phyloP scores from a whole-genome alignment of 2,888 invertebrate species.

The Microplitis deprimator region DNA sequence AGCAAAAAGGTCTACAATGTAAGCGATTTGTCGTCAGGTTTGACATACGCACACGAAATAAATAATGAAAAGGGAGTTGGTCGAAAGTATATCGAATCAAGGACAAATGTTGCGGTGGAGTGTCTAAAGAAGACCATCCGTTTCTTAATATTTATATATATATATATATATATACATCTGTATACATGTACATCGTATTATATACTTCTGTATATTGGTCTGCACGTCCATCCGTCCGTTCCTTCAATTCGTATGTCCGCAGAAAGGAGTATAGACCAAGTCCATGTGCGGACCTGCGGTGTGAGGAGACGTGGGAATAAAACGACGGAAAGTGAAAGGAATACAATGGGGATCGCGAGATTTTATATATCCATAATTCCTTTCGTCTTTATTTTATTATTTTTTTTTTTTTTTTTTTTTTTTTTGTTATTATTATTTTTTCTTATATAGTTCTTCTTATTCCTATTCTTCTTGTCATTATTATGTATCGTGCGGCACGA shows the following conservation, averaged over 20 bases:
- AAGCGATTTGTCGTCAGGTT: constrained; percentile 15
- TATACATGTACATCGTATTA: background rate
- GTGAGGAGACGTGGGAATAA: constrained; percentile 48
- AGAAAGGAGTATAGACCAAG: constrained; percentile 8
- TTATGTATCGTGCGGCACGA: constrained; percentile 54
- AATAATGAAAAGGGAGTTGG: constrained; percentile 7
- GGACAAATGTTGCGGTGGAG: constrained; percentile 37
- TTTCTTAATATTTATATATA: constrained; percentile 14
- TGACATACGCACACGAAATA: constrained; percentile 20
- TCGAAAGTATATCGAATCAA: constrained; percentile 35
- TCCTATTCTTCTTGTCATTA: constrained; percentile 44
- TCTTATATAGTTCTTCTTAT: constrained; percentile 13
- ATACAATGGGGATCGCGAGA: constrained; percentile 52
- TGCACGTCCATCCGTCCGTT: background rate
- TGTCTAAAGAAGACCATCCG: background rate
- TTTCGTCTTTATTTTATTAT: constrained; percentile 41
- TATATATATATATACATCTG: background rate
- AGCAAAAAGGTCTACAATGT: background rate
- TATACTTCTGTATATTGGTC: background rate
- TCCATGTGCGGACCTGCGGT: constrained; percentile 6
- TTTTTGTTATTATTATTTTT: background rate
- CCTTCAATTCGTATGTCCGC: background rate
- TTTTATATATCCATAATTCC: constrained; percentile 48
- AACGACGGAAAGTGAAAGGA: constrained; percentile 54
- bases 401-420: constrained; percentile 28